Evolutionary conservation across 2,888 invertebrate species (phyloP).

Genomic region (Nyleta sp.): DNA sequence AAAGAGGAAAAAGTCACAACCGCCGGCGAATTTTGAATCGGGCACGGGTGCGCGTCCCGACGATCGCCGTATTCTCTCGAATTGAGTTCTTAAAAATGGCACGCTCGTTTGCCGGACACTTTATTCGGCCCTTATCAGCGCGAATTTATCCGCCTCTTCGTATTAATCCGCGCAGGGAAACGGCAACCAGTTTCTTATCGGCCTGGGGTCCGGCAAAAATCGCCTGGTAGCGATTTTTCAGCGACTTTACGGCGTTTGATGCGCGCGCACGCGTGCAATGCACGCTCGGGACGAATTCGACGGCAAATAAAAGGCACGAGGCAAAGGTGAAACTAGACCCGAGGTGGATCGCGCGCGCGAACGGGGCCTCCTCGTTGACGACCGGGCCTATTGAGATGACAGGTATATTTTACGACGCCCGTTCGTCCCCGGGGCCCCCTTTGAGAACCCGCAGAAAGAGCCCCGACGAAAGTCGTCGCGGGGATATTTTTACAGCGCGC

Average conservation of each 20-base stretch:
- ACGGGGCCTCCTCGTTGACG: slow-evolving; percentile 27
- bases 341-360: no score
- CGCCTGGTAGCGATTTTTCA: slow-evolving; percentile 26
- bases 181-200: slow-evolving; percentile 25
- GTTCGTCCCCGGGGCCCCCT: slow-evolving; percentile 49
- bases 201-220: neutral
- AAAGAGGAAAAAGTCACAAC: no score
- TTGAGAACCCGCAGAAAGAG: slow-evolving; percentile 41
- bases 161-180: slow-evolving; percentile 9
- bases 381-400: slow-evolving; percentile 51
- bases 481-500: slow-evolving; percentile 58
- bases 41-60: no score
- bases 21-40: no score
- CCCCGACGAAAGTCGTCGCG: slow-evolving; percentile 55
- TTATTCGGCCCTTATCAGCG: slow-evolving; percentile 2
- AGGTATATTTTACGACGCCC: slow-evolving; percentile 57
- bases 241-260: slow-evolving; percentile 13
- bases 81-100: slow-evolving; percentile 37
- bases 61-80: neutral
- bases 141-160: neutral
- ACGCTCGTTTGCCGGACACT: neutral
- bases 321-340: neutral
- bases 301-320: slow-evolving; percentile 14
- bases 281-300: slow-evolving; percentile 10
- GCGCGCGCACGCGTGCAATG: slow-evolving; percentile 3